Evolutionary conservation across 2,113 vertebrate genomes (phyloP).

Genomic region (Cephalopholis sonnerati): DNA sequence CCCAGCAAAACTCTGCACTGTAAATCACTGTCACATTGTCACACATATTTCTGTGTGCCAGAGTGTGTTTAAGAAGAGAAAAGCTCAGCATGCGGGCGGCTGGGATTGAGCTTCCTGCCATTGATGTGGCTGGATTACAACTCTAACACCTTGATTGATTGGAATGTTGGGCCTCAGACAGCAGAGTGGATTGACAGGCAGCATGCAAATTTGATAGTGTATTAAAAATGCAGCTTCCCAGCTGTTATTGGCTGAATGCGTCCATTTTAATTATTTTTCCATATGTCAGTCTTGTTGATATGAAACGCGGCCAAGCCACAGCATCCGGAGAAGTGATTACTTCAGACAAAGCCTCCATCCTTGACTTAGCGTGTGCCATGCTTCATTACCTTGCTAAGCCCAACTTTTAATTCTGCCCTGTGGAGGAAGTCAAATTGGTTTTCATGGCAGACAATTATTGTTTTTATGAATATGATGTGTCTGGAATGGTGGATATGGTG

Average conservation of each 20-base stretch:
- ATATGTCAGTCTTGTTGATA: constrained; percentile 74
- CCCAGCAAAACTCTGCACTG: constrained; percentile 24
- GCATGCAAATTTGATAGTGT: constrained; percentile 63
- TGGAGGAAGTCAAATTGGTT: constrained; percentile 72
- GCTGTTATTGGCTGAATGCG: constrained; percentile 68
- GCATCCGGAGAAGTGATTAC: constrained; percentile 73
- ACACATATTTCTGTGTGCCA: constrained; percentile 28
- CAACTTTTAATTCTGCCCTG: constrained; percentile 69
- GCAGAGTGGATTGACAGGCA: constrained; percentile 67
- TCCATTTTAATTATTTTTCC: constrained; percentile 77
- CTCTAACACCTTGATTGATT: constrained; percentile 64
- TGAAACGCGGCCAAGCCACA: constrained; percentile 64
- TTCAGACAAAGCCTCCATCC: constrained; percentile 76
- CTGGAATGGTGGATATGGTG: constrained; percentile 54
- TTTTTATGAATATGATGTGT: constrained; percentile 66
- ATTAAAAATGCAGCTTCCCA: constrained; percentile 65
- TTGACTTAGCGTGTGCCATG: constrained; percentile 62
- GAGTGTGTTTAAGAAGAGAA: constrained; percentile 4
- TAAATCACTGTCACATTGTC: constrained; percentile 76
- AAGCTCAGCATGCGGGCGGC: background rate
- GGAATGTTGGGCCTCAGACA: constrained; percentile 42
- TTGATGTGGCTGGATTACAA: constrained; percentile 46
- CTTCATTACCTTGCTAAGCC: constrained; percentile 78
- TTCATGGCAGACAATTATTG: constrained; percentile 70
- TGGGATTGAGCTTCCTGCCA: constrained; percentile 26